A percentile compares a stretch with the other conserved stretches of the same genome.
Conservation (phyloP, 2,797 vertebrate species). For the Pristis pectinata region DNA sequence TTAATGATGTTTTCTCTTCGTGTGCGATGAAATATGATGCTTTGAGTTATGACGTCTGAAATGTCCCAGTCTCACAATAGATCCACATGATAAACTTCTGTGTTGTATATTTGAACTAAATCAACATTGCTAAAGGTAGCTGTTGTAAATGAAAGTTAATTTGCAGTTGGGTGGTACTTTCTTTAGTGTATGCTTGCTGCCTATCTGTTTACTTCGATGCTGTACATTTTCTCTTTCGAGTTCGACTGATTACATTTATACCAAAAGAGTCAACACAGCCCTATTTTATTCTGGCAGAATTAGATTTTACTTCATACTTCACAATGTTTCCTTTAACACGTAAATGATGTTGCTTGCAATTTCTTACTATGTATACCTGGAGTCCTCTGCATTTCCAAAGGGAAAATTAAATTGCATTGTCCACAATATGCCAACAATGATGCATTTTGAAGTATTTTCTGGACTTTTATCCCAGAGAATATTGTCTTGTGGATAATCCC, state of each 20-base stretch:
- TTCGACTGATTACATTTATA: not conserved
- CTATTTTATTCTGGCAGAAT: not conserved
- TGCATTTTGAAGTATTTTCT: constrained; percentile 32
- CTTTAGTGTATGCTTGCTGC: not conserved
- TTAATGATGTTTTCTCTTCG: not conserved
- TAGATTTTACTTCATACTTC: not conserved
- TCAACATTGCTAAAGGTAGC: not conserved
- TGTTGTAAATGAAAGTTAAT: not conserved
- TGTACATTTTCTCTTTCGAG: not conserved
- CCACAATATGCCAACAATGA: not conserved
- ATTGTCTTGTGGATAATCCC: constrained; percentile 24
- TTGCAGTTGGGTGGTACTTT: not conserved
- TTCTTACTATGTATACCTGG: not conserved
- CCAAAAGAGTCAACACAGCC: not conserved
- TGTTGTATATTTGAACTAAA: not conserved
- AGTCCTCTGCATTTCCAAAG: not conserved
- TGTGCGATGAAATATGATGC: not conserved
- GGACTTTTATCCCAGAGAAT: not conserved
- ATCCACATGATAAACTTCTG: not conserved
- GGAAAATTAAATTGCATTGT: not conserved
- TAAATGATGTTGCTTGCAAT: not conserved
- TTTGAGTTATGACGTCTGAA: not conserved
- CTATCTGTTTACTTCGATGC: not conserved
- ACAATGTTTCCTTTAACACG: not conserved
- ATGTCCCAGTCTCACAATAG: not conserved